phyloP scores from a whole-genome alignment of 2,888 invertebrate species.

The Chloroclystis v-ata region DNA sequence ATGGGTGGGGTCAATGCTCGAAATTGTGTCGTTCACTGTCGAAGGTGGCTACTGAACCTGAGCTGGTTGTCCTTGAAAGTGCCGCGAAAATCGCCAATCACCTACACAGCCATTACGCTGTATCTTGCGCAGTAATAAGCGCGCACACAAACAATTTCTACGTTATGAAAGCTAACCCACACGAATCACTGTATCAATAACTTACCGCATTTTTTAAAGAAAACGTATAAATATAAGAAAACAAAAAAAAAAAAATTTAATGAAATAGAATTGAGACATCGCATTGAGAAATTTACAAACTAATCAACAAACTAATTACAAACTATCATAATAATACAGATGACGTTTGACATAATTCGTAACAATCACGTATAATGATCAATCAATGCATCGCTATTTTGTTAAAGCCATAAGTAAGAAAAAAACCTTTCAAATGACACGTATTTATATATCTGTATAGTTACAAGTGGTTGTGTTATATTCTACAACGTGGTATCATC shows the following conservation, averaged over 20 bases:
- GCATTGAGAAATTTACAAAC: no score
- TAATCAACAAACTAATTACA: no score
- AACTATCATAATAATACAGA: slow-evolving; percentile 5
- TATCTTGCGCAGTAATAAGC: slow-evolving; percentile 40
- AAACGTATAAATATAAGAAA: no score
- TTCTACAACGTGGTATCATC: slow-evolving; percentile 21
- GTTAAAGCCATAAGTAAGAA: no score
- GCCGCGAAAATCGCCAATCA: slow-evolving; percentile 62
- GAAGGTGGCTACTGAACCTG: slow-evolving; percentile 72
- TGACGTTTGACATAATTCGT: no score
- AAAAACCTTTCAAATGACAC: no score
- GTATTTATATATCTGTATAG: not conserved
- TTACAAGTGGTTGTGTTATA: not conserved
- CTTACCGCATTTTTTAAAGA: no score
- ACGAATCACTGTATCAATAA: slow-evolving; percentile 35
- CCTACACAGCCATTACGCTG: slow-evolving; percentile 39
- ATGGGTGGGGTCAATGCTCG: slow-evolving; percentile 66
- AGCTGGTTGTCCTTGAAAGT: slow-evolving; percentile 70
- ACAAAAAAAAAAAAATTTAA: slow-evolving; percentile 40
- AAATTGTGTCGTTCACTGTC: slow-evolving; percentile 71
- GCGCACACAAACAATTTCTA: slow-evolving; percentile 38
- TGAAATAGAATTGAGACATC: slow-evolving; percentile 4
- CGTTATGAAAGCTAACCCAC: slow-evolving; percentile 47
- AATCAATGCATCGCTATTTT: no score
- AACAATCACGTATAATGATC: no score